Conservation (phyloP, 1,140 invertebrate species). For the Ceratosolen fusciceps region DNA sequence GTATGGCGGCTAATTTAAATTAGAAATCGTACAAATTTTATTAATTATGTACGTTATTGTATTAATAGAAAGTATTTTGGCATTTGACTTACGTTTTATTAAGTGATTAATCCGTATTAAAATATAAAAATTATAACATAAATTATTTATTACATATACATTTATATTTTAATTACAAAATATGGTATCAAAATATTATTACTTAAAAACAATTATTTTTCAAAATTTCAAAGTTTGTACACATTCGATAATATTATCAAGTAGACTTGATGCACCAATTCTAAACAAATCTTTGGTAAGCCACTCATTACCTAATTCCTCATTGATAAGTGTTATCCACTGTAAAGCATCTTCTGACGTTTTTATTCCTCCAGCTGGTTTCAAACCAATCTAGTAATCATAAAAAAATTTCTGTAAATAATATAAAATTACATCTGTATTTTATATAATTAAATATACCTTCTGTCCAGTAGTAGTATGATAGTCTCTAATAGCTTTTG, state of each 20-base stretch:
- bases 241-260: conserved; percentile 79
- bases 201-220: conserved; percentile 10
- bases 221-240: conserved; percentile 31
- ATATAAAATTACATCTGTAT: not conserved
- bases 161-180: conserved; percentile 21
- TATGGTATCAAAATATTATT: conserved; percentile 21
- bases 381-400: conserved; percentile 87
- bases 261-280: conserved; percentile 93
- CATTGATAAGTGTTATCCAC: conserved; percentile 90
- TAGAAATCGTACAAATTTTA: not conserved
- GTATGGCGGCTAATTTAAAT: conserved; percentile 30
- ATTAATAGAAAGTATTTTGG: not conserved
- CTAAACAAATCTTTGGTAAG: conserved; percentile 87
- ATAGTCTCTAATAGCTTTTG: conserved; percentile 90
- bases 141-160: not conserved
- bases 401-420: not conserved
- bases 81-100: not conserved
- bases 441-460: conserved; percentile 50
- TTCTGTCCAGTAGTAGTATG: conserved; percentile 81
- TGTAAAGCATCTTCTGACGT: conserved; percentile 88
- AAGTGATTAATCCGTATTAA: not conserved
- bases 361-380: conserved; percentile 96
- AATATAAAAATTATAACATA: not conserved
- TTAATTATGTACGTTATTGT: not conserved
- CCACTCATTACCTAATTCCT: conserved; percentile 91